Base-by-base conservation (phyloP, 1,140 invertebrate species). In the Solenopsis invicta region DNA sequence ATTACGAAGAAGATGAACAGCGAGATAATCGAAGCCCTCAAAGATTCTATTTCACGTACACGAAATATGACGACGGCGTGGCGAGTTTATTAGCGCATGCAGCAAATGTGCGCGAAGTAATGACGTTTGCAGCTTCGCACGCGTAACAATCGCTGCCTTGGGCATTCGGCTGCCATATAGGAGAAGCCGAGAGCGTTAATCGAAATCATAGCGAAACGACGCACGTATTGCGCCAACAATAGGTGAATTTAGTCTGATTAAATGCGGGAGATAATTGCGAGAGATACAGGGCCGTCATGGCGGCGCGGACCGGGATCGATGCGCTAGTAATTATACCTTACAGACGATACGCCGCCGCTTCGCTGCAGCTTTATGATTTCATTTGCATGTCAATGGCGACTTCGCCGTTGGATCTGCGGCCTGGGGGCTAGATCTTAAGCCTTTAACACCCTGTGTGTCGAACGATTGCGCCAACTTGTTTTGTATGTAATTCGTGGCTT, bases 201-300 rank as follows among this genome's bases (percentile, higher is more conserved):
- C 74, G 82, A 85, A 78, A 76, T 76, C 72, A 76, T 85, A 78
- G 71, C 82, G 61, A 85, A 85, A 85, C 82, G 82, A 85, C 72
- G 82, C 82, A 78, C 76, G 85, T 86, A 81, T 80, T 86, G 75
- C 85, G 52, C 75, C 76, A 87, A 87, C 77, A 87, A 87, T 87
- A 87, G 85, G 66, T 72, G 78, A 87, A 87, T 87, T 87, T 82
- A 82, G 64, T 81, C 77, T 87, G 85, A 87, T 87, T 87, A 87
- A 87, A 82, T 87, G 76, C 77, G 66, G 18, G 56, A 82, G 85
- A 87, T 82, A 87, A 87, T 87, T 87, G 85, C 67, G n/a, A 37
- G 69, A 81, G 78, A 87, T 87, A 85, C 61, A 50, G 59, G 59
- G 81, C 52, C 74, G 72, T 64, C 61, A 77, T 66, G 82, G 56